These are phyloP conservation scores for Brotula barbata DNA, from an alignment of 2,797 vertebrate species.

Conservation along the genomic window DNA sequence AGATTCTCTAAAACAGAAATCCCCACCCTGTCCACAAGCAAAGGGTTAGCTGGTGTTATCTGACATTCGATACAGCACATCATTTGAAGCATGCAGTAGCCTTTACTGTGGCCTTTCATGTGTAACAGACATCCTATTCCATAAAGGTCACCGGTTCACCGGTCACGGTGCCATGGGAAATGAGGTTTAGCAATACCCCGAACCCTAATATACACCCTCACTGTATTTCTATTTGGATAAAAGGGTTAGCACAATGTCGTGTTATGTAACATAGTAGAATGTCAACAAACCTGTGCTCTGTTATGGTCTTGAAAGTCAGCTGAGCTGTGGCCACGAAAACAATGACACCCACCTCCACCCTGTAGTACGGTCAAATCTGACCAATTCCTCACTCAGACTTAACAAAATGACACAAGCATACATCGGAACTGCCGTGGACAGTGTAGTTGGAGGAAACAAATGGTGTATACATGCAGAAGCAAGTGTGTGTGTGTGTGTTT, in stretches of 20 bases:
- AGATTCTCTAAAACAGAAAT: neutral
- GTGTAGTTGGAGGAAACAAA: too few species aligned
- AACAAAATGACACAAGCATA: too few species aligned
- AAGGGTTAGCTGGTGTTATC: neutral
- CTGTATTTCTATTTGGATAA: conserved; percentile 6
- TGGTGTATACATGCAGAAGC: too few species aligned
- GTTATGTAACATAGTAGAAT: neutral
- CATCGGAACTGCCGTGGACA: too few species aligned
- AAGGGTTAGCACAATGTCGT: neutral
- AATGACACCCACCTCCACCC: conserved; percentile 10
- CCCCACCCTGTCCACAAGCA: neutral
- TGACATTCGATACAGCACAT: conserved; percentile 1
- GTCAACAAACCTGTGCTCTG: neutral
- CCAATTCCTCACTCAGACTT: conserved; percentile 1
- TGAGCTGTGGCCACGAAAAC: conserved; percentile 4
- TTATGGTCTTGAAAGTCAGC: neutral
- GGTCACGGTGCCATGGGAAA: neutral
- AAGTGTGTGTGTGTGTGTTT: neutral
- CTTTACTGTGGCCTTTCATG: conserved; percentile 1
- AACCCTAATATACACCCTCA: neutral
- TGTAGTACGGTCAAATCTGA: neutral
- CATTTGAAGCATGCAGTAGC: conserved; percentile 29
- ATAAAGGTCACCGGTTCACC: conserved; percentile 23
- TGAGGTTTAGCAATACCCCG: neutral
- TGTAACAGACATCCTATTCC: conserved; percentile 3